Percentiles rank a stretch among this genome's conserved stretches.
Evolutionary conservation across 2,113 vertebrate genomes (phyloP).

Genomic region (Lepus timidus): DNA sequence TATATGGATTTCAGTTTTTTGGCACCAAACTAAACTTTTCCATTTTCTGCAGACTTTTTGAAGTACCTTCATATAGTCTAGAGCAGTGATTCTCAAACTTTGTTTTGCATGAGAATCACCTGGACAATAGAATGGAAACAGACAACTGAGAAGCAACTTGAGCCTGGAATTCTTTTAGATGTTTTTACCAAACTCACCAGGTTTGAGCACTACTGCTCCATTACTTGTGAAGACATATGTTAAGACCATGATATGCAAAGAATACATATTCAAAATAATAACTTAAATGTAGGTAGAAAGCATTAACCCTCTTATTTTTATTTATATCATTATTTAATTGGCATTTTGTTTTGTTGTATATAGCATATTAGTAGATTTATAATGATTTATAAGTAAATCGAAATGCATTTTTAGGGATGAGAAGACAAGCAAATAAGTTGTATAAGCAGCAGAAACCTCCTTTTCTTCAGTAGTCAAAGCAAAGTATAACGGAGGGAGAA

Average conservation of each 20-base stretch:
- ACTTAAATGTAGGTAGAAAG: conserved; percentile 42
- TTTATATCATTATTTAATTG: conserved; percentile 11
- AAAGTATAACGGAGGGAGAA: conserved; percentile 44
- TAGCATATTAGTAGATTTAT: background rate
- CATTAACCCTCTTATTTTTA: background rate
- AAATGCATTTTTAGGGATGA: background rate
- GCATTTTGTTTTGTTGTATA: conserved; percentile 8
- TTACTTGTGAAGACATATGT: conserved; percentile 9
- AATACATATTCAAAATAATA: conserved; percentile 8
- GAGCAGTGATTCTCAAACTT: conserved; percentile 15
- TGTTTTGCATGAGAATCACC: background rate
- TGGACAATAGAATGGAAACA: background rate
- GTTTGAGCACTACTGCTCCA: conserved; percentile 3
- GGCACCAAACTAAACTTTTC: too few relatives aligned
- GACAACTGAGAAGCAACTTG: conserved; percentile 13
- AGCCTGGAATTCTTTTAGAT: conserved; percentile 32
- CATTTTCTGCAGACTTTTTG: too few relatives aligned
- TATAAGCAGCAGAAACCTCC: background rate
- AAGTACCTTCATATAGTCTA: background rate
- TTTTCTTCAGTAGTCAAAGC: conserved; percentile 38
- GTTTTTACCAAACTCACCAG: background rate
- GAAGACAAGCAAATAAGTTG: background rate
- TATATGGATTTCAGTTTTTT: too few relatives aligned
- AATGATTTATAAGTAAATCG: conserved; percentile 40
- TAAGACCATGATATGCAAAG: background rate